Base-by-base conservation (phyloP, 2,113 vertebrate species). In the Mustela lutreola region DNA sequence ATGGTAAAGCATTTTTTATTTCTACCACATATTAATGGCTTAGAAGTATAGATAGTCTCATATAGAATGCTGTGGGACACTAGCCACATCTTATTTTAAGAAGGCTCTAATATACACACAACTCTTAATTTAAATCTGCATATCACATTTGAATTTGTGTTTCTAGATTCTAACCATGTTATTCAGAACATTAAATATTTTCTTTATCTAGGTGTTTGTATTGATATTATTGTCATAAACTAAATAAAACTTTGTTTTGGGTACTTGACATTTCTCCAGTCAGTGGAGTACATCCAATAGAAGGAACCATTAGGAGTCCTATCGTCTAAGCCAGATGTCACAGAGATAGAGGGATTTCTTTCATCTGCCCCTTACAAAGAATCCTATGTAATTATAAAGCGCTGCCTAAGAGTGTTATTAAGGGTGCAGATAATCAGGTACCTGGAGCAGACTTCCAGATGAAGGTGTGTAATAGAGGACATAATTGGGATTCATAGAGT, bases 1-100 rank as follows among this genome's bases (percentile, higher is more conserved):
- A 99, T 75, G 99, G 99, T 99, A 98, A 98, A 97, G 82, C 88
- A 95, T 91, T 90, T 93, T 93, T 33, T 33, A 92, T 96, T 97
- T 96, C 63, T 92, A 42, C 56, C n/a, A 14, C 31, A 21, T 85
- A 53, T 82, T 87, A 97, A 76, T 80, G 21, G 15, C 76, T 70
- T 97, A 45, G 9, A 42, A 96, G 4, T 86, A 71, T 14, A 88
- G 39, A 95, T 92, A 4, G 24, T 91, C 91, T 96, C 48, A 50
- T 36, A 58, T 48, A 33, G n/a, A 80, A 56, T 83, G 6, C 7
- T 42, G 0, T 83, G 16, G 6, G 26, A 73, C 67, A 24, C 53
- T 45, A 56, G 19, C 24, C 15, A 79, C 48, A 36, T 93, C 33
- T 92, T 71, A 79, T 63, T 92, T 89, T 87, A 90, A 83, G 75